Percentiles rank a stretch among this genome's conserved stretches.
Evolutionary conservation across 2,113 vertebrate species (phyloP).

Genomic region (Dendropsophus ebraccatus): DNA sequence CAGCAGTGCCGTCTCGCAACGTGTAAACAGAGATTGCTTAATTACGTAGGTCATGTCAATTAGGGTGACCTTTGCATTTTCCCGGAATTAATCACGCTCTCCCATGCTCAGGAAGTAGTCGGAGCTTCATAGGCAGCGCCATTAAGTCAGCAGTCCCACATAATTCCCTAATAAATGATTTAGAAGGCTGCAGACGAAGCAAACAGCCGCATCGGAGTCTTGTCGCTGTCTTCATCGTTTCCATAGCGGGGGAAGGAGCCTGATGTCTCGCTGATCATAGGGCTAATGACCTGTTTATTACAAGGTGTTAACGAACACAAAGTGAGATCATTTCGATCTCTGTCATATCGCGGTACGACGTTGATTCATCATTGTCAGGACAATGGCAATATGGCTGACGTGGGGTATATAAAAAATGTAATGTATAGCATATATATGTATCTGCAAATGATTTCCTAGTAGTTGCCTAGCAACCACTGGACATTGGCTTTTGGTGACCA

Average conservation of each 20-base stretch:
- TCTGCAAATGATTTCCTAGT: no score
- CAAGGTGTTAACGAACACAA: conserved; percentile 19
- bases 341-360: background rate
- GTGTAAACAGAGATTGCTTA: conserved; percentile 83
- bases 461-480: no score
- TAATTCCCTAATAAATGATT: conserved; percentile 58
- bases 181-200: conserved; percentile 49
- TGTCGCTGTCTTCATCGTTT: conserved; percentile 8
- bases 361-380: conserved; percentile 15
- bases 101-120: conserved; percentile 60
- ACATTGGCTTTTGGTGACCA: no score
- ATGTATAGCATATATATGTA: no score
- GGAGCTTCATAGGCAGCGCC: conserved; percentile 67
- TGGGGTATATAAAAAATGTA: no score
- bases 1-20: conserved; percentile 71
- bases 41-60: conserved; percentile 84
- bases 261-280: conserved; percentile 5
- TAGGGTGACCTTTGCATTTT: conserved; percentile 79
- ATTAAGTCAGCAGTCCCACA: conserved; percentile 61
- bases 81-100: conserved; percentile 82
- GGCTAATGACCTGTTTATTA: conserved; percentile 47
- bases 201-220: background rate
- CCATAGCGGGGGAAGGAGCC: background rate
- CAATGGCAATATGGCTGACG: background rate
- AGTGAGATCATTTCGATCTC: conserved; percentile 5